phyloP scores from a whole-genome alignment of 2,888 invertebrate genomes.

The Apamea monoglypha region DNA sequence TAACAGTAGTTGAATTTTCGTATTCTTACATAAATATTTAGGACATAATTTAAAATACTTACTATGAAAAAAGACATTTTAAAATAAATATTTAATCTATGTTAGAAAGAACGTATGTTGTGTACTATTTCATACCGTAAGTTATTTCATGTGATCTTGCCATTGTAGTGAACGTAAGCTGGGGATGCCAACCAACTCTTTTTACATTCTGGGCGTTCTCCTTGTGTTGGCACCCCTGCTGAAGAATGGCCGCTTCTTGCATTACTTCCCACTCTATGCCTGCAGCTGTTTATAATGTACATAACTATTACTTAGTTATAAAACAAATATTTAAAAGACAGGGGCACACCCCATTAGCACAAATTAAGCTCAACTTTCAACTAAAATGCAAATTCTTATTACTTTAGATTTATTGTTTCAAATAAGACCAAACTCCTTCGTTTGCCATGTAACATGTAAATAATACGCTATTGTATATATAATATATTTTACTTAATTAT shows the following conservation, averaged over 20 bases:
- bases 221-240: conserved; percentile 16
- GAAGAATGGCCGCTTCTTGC: conserved; percentile 50
- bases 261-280: conserved; percentile 55
- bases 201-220: conserved; percentile 1
- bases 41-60: conserved; percentile 5
- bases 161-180: conserved; percentile 44
- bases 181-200: conserved; percentile 16
- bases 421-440: conserved; percentile 82
- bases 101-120: conserved; percentile 20
- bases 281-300: conserved; percentile 61
- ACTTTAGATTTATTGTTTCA: conserved; percentile 63
- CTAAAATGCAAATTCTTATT: conserved; percentile 74
- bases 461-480: conserved; percentile 77
- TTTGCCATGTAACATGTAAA: conserved; percentile 88
- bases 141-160: conserved; percentile 60
- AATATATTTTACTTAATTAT: conserved; percentile 70
- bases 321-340: conserved; percentile 77
- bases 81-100: conserved; percentile 19
- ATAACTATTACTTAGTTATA: conserved; percentile 57
- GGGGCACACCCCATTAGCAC: conserved; percentile 70
- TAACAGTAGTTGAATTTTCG: conserved; percentile 21
- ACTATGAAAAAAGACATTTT: conserved; percentile 23
- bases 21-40: conserved; percentile 16
- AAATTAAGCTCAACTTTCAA: conserved; percentile 75
- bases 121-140: conserved; percentile 37